Evolutionary conservation across 2,113 vertebrate species (phyloP), one percentile per base, ranked within the genome.

Genomic region (Nyctibius bracteatus): DNA sequence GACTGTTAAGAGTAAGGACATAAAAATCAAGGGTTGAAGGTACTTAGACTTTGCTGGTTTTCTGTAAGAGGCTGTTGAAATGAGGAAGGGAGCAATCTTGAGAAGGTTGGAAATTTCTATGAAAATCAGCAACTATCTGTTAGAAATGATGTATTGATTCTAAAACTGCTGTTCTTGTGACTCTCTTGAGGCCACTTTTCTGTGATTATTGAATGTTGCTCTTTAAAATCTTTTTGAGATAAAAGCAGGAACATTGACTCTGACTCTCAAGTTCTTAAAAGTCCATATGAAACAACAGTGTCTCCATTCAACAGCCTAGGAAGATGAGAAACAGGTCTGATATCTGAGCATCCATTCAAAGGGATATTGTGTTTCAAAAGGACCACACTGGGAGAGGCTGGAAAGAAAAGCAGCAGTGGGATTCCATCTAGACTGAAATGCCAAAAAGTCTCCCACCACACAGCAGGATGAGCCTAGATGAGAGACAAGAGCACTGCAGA

Each of bases 111-210:
- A 86, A 54, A 49, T 28, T 44, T 73, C 31, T 37, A 14, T 28
- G 16, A 9, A 59, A 41, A 41, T 2, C 0, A 0, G 2, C 18
- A 37, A 14, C 17, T 54, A 5, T 63, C 31, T 63, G 8, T 39
- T 17, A 70, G 10, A 87, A 89, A 71, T 21, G 3, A 52, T 41
- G 11, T 20, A 66, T 41, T 78, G 49, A 75, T 91, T 86, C 65
- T 77, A 39, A n/a, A 41, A 31, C 31, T 14, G 10, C 12, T 31
- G 4, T 77, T 67, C 19, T 49, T 49, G 14, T 39, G 23, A 37
- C 10, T 37, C 22, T 62, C 17, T 49, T 33, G 30, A 88, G 43
- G 21, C 10, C 4, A 33, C 5, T 67, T 85, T 78, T 94, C 61
- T 46, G 6, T 67, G 33, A 47, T 90, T 74, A 51, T 35, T 88